Evolutionary conservation across 1,140 invertebrate genomes (phyloP), one percentile per base, ranked within the genome.

Genomic region (Ceratina australensis): DNA sequence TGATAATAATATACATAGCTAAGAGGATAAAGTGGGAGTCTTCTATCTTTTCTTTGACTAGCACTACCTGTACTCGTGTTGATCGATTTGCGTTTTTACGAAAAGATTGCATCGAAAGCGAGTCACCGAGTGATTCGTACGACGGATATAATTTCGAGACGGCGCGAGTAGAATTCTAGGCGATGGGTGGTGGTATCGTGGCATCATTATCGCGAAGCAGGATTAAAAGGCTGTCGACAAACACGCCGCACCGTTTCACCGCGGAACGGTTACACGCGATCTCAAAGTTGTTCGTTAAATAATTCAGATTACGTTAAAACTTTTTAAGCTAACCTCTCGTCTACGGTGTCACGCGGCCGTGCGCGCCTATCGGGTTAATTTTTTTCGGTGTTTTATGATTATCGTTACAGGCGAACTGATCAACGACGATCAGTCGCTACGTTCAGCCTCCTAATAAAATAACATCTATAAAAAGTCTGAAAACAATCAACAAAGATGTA

Each of bases 101-200:
- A 77, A 77, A 77, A 77, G 74, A 77, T 77, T 77, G 74, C 74
- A 77, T 77, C 67, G 57, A 77, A 77, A 71, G 20, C 59, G 71
- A 71, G 57, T 77, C 67, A 71, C 57, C 28, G 22, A 71, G 47
- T 10, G 33, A 10, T 42, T 42, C 33, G 22, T 7, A 61, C 42
- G n/a, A 72, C 54, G 33, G 33, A 24, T 72, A 49, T 50, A 16
- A 52, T 65, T 33, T 54, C 15, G 57, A 24, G 49, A 64, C 50
- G 65, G 76, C 60, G 76, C 69, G 69, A 57, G 69, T 64, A 64
- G 33, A 72, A 78, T 72, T 56, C 72, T 65, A 13, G 15, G 28
- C 18, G 52, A 77, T 12, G 10, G n/a, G 66, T 24, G 73, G 68
- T 33, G 26, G 18, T 16, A 67, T 7, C 22, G 67, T 3, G 22